Evolutionary conservation across 2,797 vertebrate species (phyloP).

Genomic region (Microhierax caerulescens): DNA sequence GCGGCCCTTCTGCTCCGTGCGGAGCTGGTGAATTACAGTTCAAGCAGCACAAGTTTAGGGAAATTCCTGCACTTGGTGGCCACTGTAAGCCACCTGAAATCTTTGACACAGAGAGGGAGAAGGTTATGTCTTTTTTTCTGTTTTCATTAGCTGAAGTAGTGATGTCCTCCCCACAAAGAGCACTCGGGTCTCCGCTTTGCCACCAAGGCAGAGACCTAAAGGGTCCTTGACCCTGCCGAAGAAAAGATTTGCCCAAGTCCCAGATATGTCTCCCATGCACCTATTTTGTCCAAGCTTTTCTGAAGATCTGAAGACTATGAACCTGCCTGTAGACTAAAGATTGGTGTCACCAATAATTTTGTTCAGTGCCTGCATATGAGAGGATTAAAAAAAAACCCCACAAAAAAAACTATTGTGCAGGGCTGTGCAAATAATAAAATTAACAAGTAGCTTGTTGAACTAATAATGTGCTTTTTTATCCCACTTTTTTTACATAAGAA

Average conservation of each 20-base stretch:
- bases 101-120: not conserved
- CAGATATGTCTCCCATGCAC: not conserved
- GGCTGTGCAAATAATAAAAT: not conserved
- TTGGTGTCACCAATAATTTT: not conserved
- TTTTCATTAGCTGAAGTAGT: not conserved
- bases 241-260: not conserved
- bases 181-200: not conserved
- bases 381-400: not conserved
- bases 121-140: not conserved
- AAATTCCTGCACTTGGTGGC: not conserved
- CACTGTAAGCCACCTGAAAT: not conserved
- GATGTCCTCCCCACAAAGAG: not conserved
- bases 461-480: not conserved
- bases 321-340: not conserved
- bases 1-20: not conserved
- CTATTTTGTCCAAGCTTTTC: not conserved
- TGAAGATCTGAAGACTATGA: not conserved
- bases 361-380: not conserved
- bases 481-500: too few species aligned
- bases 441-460: not conserved
- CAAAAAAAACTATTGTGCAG: not conserved
- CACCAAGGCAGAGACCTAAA: not conserved
- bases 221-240: not conserved
- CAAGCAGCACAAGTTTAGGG: not conserved
- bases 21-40: not conserved